phyloP scores from a whole-genome alignment of 1,140 invertebrate species.

The Neuroterus valhalla region DNA sequence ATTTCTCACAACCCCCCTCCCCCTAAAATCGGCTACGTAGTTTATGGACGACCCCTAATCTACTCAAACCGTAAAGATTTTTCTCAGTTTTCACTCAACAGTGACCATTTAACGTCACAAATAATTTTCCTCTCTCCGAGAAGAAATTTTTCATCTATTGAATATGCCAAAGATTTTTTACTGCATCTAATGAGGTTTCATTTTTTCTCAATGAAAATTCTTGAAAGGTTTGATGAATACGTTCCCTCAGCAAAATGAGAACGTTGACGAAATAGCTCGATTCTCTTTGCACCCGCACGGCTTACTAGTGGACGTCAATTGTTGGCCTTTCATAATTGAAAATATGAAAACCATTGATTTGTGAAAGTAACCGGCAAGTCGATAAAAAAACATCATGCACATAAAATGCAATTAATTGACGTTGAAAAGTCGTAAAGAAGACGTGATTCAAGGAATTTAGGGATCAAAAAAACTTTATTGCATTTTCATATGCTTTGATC shows the following conservation, averaged over 20 bases:
- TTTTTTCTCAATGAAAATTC: background rate
- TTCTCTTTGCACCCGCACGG: background rate
- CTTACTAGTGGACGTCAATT: background rate
- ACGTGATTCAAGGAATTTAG: background rate
- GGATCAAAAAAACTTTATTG: background rate
- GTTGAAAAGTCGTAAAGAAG: background rate
- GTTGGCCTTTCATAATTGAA: background rate
- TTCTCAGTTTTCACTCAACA: too few species aligned
- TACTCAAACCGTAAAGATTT: too few species aligned
- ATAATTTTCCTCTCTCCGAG: too few species aligned
- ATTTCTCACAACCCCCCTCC: too few species aligned
- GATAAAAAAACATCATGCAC: background rate
- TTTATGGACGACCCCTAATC: too few species aligned
- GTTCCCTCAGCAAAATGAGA: background rate
- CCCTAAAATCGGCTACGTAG: too few species aligned
- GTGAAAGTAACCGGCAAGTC: background rate
- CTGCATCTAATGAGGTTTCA: background rate
- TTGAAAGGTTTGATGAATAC: background rate
- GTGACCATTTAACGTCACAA: too few species aligned
- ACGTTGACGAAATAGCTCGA: background rate
- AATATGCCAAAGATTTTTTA: too few species aligned
- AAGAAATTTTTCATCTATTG: too few species aligned
- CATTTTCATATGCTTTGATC: background rate
- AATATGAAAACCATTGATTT: background rate
- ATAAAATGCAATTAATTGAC: constrained; percentile 7